Conservation (phyloP, 2,888 invertebrate genomes). For the Boloria euphrosyne region DNA sequence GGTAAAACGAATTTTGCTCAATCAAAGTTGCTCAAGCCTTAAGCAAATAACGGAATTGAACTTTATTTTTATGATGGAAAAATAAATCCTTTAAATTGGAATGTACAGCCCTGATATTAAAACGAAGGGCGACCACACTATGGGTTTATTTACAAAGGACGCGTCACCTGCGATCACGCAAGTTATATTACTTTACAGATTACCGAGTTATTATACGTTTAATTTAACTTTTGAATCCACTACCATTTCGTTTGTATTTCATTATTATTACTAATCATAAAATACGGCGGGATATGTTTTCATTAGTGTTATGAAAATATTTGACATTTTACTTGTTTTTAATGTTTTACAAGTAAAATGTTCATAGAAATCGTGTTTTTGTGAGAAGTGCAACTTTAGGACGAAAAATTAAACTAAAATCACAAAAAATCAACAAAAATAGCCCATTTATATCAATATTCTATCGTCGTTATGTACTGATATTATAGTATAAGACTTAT, state of each 20-base stretch:
- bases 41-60: not conserved
- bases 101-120: slow-evolving; percentile 8
- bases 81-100: not conserved
- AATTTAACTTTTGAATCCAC: slow-evolving; percentile 20
- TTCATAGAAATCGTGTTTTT: too few species aligned
- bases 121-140: slow-evolving; percentile 25
- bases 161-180: slow-evolving; percentile 25
- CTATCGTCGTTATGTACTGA: too few species aligned
- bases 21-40: too few species aligned
- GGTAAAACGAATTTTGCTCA: too few species aligned
- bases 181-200: slow-evolving; percentile 21
- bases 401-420: too few species aligned
- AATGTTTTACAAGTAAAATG: too few species aligned
- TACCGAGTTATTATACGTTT: slow-evolving; percentile 17
- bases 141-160: slow-evolving; percentile 20
- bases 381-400: too few species aligned
- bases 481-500: too few species aligned
- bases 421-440: too few species aligned
- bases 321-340: too few species aligned
- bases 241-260: not conserved
- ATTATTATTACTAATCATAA: not conserved
- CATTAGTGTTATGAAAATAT: not conserved
- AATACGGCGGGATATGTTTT: not conserved
- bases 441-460: too few species aligned
- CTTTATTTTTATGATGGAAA: not conserved